Conservation (phyloP, 2,888 invertebrate species). For the Cremastobaeus sp. region DNA sequence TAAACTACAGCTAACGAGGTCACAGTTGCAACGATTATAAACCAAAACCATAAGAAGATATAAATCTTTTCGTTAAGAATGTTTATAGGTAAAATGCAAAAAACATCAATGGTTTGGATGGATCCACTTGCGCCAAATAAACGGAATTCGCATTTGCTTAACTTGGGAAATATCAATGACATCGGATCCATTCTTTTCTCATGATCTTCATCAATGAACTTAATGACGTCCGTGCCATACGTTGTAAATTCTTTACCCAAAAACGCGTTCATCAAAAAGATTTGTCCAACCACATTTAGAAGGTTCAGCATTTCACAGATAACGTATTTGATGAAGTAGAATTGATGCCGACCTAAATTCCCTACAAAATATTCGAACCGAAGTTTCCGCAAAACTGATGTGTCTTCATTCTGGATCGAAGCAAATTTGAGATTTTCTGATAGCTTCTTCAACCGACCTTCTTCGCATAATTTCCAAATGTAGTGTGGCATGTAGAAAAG, state of each 20-base stretch:
- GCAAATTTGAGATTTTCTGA: background rate
- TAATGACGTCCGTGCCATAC: slow-evolving; percentile 92
- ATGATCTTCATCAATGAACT: slow-evolving; percentile 93
- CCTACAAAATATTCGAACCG: slow-evolving; percentile 89
- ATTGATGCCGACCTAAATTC: slow-evolving; percentile 91
- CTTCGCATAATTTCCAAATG: slow-evolving; percentile 96
- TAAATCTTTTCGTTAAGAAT: too few species aligned
- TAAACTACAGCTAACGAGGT: too few species aligned
- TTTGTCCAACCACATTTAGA: slow-evolving; percentile 92
- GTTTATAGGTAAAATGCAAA: too few species aligned
- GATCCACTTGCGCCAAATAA: too few species aligned
- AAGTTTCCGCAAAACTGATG: slow-evolving; percentile 86
- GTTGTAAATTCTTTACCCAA: slow-evolving; percentile 94
- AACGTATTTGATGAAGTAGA: slow-evolving; percentile 92
- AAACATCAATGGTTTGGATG: too few species aligned
- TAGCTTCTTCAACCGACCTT: slow-evolving; percentile 81
- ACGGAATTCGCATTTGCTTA: too few species aligned
- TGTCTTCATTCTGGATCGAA: slow-evolving; percentile 38
- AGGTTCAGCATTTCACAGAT: slow-evolving; percentile 93
- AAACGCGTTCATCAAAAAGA: slow-evolving; percentile 95
- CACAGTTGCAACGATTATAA: too few species aligned
- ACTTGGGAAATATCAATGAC: too few species aligned
- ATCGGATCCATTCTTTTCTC: too few species aligned
- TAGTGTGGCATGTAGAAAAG: slow-evolving; percentile 94
- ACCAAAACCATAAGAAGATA: too few species aligned